phyloP scores from a whole-genome alignment of 1,140 invertebrate genomes.

The Ceratitis capitata region DNA sequence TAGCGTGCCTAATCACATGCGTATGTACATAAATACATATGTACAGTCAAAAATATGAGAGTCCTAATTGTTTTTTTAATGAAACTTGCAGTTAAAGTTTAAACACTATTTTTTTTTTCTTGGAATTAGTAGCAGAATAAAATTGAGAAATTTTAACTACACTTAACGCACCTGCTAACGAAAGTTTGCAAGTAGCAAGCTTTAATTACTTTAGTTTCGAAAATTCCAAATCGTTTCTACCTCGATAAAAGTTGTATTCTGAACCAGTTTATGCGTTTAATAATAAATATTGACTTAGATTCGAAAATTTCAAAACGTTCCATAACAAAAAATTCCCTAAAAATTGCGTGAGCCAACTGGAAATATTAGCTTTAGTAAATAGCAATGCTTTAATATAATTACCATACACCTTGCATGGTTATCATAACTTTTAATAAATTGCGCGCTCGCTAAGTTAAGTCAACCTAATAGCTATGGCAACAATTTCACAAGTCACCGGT shows the following conservation, averaged over 20 bases:
- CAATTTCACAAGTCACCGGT: not conserved
- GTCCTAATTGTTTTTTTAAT: no score
- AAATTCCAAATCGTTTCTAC: not conserved
- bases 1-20: no score
- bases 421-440: not conserved
- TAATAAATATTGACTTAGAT: not conserved
- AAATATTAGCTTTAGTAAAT: not conserved
- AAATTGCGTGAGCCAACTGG: not conserved
- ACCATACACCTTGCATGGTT: not conserved
- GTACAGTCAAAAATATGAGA: no score
- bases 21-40: no score
- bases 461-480: not conserved
- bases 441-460: not conserved
- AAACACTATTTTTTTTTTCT: no score
- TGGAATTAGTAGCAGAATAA: no score
- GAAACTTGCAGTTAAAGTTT: no score
- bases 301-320: constrained; percentile 19
- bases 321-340: not conserved
- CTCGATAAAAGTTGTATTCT: not conserved
- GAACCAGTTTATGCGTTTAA: not conserved
- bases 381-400: not conserved
- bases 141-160: no score
- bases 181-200: no score
- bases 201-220: not conserved
- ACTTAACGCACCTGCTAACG: no score